Evolutionary conservation across 2,888 invertebrate genomes (phyloP).

Genomic region (Iselma pallidipennis): DNA sequence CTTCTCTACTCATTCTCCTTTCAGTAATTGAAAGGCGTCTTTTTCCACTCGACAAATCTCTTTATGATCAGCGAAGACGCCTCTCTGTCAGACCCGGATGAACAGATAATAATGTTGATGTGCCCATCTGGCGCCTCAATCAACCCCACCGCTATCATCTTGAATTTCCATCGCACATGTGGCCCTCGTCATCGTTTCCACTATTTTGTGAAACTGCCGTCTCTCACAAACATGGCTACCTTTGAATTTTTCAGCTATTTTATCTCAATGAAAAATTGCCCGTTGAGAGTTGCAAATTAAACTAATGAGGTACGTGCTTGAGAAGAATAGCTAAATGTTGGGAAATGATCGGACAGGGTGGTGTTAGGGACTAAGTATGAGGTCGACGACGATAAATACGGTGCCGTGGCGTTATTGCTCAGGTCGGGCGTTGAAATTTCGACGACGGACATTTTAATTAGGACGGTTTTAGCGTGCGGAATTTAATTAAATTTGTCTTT

Average conservation of each 20-base stretch:
- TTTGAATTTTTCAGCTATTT: constrained; percentile 12
- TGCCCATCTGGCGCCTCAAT: constrained; percentile 51
- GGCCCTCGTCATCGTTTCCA: constrained; percentile 21
- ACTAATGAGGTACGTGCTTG: constrained; percentile 46
- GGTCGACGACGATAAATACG: constrained; percentile 16
- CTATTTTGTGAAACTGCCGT: constrained; percentile 28
- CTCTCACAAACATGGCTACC: constrained; percentile 14
- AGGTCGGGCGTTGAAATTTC: constrained; percentile 21
- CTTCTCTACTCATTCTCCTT: neutral
- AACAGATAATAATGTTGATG: constrained; percentile 51
- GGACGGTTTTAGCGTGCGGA: constrained; percentile 27
- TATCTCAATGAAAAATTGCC: constrained; percentile 17
- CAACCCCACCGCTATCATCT: constrained; percentile 37
- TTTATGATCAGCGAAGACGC: constrained; percentile 46
- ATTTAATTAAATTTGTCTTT: constrained; percentile 29
- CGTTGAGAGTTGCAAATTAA: constrained; percentile 37
- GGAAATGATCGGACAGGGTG: neutral
- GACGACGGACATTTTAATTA: constrained; percentile 27
- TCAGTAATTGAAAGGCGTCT: constrained; percentile 30
- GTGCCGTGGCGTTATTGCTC: neutral
- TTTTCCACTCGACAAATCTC: constrained; percentile 41
- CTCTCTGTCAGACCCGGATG: constrained; percentile 47
- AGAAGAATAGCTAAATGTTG: constrained; percentile 23
- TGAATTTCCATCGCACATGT: constrained; percentile 27
- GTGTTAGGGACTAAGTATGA: constrained; percentile 2